A percentile compares a stretch with the other conserved stretches of the same genome.
These are phyloP conservation scores for Craniophora ligustri DNA, from an alignment of 2,888 invertebrate genomes.

Conservation along the genomic window DNA sequence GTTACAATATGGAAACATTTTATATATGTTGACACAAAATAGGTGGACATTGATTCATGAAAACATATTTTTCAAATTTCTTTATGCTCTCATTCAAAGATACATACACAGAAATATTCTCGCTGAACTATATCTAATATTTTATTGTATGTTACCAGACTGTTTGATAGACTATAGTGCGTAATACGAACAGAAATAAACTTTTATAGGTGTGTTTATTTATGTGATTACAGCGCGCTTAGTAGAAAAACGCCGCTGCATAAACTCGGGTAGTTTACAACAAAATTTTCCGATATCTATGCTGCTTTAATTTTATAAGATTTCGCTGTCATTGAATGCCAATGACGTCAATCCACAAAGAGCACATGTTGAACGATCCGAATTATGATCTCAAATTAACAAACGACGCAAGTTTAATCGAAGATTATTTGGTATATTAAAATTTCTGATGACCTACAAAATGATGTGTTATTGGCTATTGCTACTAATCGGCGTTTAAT, in stretches of 20 bases:
- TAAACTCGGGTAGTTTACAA: slow-evolving; percentile 8
- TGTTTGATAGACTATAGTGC: slow-evolving; percentile 28
- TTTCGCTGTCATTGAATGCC: slow-evolving; percentile 21
- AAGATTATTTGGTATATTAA: slow-evolving; percentile 49
- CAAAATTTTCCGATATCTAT: slow-evolving; percentile 27
- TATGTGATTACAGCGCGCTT: slow-evolving; percentile 32
- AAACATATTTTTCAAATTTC: slow-evolving; percentile 35
- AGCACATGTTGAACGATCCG: slow-evolving; percentile 25
- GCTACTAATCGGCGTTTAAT: slow-evolving; percentile 46
- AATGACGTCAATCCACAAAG: slow-evolving; percentile 37
- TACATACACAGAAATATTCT: background rate
- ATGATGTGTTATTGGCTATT: slow-evolving; percentile 48
- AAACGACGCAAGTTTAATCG: slow-evolving; percentile 44
- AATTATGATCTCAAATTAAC: slow-evolving; percentile 34
- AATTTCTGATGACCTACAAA: slow-evolving; percentile 52
- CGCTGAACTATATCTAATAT: slow-evolving; percentile 16
- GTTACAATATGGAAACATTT: slow-evolving; percentile 12
- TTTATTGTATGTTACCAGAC: slow-evolving; percentile 20
- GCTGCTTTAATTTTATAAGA: slow-evolving; percentile 24
- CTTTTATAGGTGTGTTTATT: slow-evolving; percentile 46
- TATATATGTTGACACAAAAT: slow-evolving; percentile 26
- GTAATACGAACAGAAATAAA: slow-evolving; percentile 35
- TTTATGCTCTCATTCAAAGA: slow-evolving; percentile 14
- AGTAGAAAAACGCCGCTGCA: slow-evolving; percentile 26
- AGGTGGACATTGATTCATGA: slow-evolving; percentile 43